Evolutionary conservation across 1,140 invertebrate genomes (phyloP), one percentile per base, ranked within the genome.

Genomic region (Drosophila mauritiana): DNA sequence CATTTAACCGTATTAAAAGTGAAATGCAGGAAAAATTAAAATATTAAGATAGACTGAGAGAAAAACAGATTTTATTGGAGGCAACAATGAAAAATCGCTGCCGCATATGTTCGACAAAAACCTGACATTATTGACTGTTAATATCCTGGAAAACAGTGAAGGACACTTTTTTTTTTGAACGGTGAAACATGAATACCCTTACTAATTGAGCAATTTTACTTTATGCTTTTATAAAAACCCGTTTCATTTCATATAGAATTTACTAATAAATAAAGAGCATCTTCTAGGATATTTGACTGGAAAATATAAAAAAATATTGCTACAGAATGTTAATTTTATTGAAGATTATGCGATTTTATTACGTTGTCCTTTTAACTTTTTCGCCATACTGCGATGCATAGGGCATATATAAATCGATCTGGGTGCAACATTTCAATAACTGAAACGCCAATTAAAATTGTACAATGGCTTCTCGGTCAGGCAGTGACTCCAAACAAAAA

Each of bases 381-480:
- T 8, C 15, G 25, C 1, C 6, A 34, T 43, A 53, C 36, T 72
- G 48, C 11, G 7, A 8, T 1, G 10, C 11, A 11, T 31, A 81
- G 56, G 20, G 59, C 39, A 67, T 15, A 11, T 10, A 59, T 59
- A 70, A 69, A 83, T 54, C 56, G 59, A 65, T 46, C 45, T 65
- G 64, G 72, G 81, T 75, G 78, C 74, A 85, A 86, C 82, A 86
- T 86, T 86, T 86, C 82, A 86, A 86, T 86, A 86, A 86, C 82
- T 86, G 82, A 86, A 86, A 78, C 69, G 82, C 82, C 82, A 86
- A 86, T 86, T 86, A 86, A 86, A 86, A 86, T 81, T 81, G 73
- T 73, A 86, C 82, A 86, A 86, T 86, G 78, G 82, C 55, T 67
- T 72, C 59, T 67, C 73, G 72, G 80, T 74, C 80, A 84, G 65